phyloP scores from a whole-genome alignment of 1,140 invertebrate genomes.

The Stegodyphus dumicola region DNA sequence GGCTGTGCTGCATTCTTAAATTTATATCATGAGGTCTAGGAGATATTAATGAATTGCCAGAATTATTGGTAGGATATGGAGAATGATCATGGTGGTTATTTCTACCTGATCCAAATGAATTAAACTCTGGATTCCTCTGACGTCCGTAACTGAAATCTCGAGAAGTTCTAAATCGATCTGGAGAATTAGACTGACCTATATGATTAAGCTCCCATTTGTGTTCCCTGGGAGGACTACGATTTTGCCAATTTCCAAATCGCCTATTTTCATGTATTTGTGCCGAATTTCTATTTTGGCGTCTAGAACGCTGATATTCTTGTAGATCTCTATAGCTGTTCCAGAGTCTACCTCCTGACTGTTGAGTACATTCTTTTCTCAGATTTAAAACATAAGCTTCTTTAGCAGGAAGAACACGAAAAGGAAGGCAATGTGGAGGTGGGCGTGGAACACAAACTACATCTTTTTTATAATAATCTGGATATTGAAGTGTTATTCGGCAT shows the following conservation, averaged over 20 bases:
- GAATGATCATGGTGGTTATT: neutral
- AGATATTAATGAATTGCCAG: neutral
- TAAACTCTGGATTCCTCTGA: neutral
- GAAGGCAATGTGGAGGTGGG: slow-evolving; percentile 3
- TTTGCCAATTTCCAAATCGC: neutral
- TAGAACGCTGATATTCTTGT: slow-evolving; percentile 18
- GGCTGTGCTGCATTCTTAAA: neutral
- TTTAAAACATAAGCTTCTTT: slow-evolving; percentile 47
- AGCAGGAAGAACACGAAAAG: slow-evolving; percentile 7
- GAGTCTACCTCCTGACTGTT: neutral
- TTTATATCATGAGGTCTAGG: neutral
- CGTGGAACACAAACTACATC: slow-evolving; percentile 3
- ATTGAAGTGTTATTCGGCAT: neutral
- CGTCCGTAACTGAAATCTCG: no score
- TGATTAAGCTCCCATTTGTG: no score
- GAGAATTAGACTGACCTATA: no score
- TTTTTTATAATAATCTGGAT: slow-evolving; percentile 22
- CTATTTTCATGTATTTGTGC: neutral
- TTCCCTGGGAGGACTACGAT: no score
- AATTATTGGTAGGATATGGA: neutral
- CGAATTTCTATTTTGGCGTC: neutral
- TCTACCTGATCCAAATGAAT: neutral
- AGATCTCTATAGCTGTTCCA: slow-evolving; percentile 53
- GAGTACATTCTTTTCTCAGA: neutral
- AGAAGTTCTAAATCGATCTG: no score